Evolutionary conservation across 2,797 vertebrate species (phyloP), one percentile per base, ranked within the genome.

Genomic region (Danionella dracula): DNA sequence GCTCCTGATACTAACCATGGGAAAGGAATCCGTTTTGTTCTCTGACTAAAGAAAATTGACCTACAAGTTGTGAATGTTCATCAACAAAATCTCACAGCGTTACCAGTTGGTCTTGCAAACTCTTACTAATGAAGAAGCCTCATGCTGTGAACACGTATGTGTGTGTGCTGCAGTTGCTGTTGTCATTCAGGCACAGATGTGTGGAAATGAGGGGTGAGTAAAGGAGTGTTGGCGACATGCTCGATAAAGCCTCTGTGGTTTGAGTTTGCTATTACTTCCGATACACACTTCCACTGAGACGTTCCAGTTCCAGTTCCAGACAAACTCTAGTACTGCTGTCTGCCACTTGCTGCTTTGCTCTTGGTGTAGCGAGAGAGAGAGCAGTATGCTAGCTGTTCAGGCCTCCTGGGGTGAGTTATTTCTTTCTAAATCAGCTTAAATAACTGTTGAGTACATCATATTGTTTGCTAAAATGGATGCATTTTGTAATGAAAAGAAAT

Each of bases 171-270:
- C 91, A 94, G 92, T 86, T 94, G 89, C 71, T 86, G 79, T 87
- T 91, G 91, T 95, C 92, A 91, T 88, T 98, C 92, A 93, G 75
- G 76, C 76, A 79, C 40, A 66, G 20, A 42, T 27, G 45, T 37
- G 56, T 66, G 31, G 37, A 83, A 80, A 78, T 77, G 77, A 82
- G 78, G 80, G 49, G 37, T 35, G 40, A 84, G 83, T 46, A 63
- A 57, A 57, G 32, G 49, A 82, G 80, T 2, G 5, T 21, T 76
- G 72, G 78, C 79, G 71, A 86, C 85, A 85, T 84, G 85, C 87
- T 83, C 83, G 83, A 86, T 87, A 89, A 88, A 85, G 83, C 80
- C 42, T 62, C 76, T 76, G 77, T 60, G 84, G 88, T 85, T 83
- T 80, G 80, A 86, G 87, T 82, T 83, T 88, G 83, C 82, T 86